Base-by-base conservation (phyloP, 2,113 vertebrate species). In the Aphelocoma coerulescens region DNA sequence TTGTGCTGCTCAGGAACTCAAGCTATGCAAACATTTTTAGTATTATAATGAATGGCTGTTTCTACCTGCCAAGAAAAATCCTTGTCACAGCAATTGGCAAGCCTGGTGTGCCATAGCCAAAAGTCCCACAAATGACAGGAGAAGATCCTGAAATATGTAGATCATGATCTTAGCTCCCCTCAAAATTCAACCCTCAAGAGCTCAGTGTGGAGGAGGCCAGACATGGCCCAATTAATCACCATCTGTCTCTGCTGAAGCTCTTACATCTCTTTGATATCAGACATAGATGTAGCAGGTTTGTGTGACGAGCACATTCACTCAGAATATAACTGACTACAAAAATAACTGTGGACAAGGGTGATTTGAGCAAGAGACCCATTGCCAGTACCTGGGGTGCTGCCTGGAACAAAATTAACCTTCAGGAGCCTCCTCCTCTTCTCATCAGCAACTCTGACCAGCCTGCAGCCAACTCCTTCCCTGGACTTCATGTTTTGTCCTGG, bases 101-200 rank as follows among this genome's bases (percentile, higher is more conserved):
- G 66, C 62, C 32, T 81, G 58, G 54, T 17, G 16, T 10, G 32
- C 62, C 49, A 71, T 3, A 77, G 78, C 73, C 37, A 14, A 14
- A 87, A 88, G 58, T 75, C 41, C 74, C 52, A 82, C 48, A 84
- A 62, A 68, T 22, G 85, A 77, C 77, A 69, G 55, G 30, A 84
- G 39, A 49, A 95, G 85, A 68, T 82, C 87, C n/a, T 78, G 80
- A 94, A 93, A 91, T 49, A 88, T 12, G 3, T 39, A 81, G 35
- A 72, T 88, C 39, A 41, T 95, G 85, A 96, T 82, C 72, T 54
- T 48, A 54, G 37, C 46, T 83, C 52, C 62, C 51, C 54, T 91
- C 73, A 69, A 63, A 94, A 96, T 79, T 92, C 89, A 93, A 52
- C 80, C 75, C 57, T 69, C 63, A 62, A 74, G 86, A 96, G 68